Evolutionary conservation across 2,888 invertebrate genomes (phyloP), one percentile per base, ranked within the genome.

Genomic region (Allacma fusca): DNA sequence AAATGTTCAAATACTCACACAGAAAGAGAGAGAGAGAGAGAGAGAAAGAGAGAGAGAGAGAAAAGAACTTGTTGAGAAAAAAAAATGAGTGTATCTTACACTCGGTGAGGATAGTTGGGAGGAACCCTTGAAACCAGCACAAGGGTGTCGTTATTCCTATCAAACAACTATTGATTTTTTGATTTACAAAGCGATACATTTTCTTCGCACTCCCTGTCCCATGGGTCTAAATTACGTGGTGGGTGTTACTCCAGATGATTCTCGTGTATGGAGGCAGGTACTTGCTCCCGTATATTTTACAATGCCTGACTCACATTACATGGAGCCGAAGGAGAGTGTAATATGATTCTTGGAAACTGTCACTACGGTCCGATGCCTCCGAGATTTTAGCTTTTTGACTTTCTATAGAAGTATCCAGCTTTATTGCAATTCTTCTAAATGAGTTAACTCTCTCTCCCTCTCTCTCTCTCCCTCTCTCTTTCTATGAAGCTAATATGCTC

Each of bases 101-200:
- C n/a, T 24, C 2, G 21, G 26, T 23, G 23, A n/a, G 12, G 4
- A 62, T 24, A 9, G 2, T 26, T 62, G 24, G 23, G 23, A 12
- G 50, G 29, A 57, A 28, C 43, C 23, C 74, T 64, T 28, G 44
- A 34, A 65, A 62, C 62, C 64, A 23, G 73, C 70, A 70, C 70
- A 68, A 13, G 43, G 40, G 73, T 73, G 73, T 73, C 73, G 59
- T 73, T 73, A 73, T 73, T 73, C 62, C 73, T 57, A 62, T 62
- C 62, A 73, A 34, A 73, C 26, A 57, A 24, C 34, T 73, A 73
- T 73, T 29, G 73, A 73, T 73, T 73, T 73, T 73, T 73, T 73
- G 73, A 73, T 70, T 70, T 70, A 70, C 70, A 70, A 70, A 70
- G 70, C 44, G 70, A 70, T 44, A 70, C 70, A 70, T 59, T 72